Base-by-base conservation (phyloP, 1,140 invertebrate genomes). In the Drosophila punjabiensis region DNA sequence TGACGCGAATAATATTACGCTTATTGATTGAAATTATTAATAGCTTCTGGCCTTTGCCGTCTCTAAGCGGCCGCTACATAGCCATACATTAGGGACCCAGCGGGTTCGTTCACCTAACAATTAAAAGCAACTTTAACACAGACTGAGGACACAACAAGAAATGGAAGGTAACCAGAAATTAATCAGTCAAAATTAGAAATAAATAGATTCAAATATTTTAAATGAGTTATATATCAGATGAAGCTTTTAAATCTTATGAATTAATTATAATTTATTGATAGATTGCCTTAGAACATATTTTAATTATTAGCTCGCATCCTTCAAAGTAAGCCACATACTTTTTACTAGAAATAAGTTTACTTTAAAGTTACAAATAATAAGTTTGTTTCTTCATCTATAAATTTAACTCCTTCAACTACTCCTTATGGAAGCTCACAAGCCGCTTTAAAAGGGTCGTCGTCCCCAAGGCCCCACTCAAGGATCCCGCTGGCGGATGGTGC, bases 21-120 rank as follows among this genome's bases (percentile, higher is more conserved):
- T 68, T 78, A 79, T 79, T 79, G 76, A 79, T 79, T 79, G 55
- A 59, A 71, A 71, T 79, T 79, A 79, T 79, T 79, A 79, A 79
- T 79, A 79, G 76, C 66, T 33, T 55, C 53, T 71, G 58, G 66
- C 76, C 76, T 78, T 79, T 59, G 59, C 45, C 62, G 74, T 78
- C 50, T 76, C 63, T 47, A 74, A 74, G 48, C 48, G 47, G 56
- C 39, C 47, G 41, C 28, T 41, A 55, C 45, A 41, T 79, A 47
- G 59, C 66, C 45, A 35, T 79, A 53, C 75, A 63, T 79, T 79
- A 60, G 67, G 76, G 76, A 79, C 76, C 55, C 76, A 70, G 66
- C 60, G 67, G 76, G 76, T 79, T 79, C 76, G 56, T 79, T 79
- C 76, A 79, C 76, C 76, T 79, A 79, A 43, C 66, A 79, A 79